Conservation (phyloP, 2,888 invertebrate species). For the Stegana nigrithorax region DNA sequence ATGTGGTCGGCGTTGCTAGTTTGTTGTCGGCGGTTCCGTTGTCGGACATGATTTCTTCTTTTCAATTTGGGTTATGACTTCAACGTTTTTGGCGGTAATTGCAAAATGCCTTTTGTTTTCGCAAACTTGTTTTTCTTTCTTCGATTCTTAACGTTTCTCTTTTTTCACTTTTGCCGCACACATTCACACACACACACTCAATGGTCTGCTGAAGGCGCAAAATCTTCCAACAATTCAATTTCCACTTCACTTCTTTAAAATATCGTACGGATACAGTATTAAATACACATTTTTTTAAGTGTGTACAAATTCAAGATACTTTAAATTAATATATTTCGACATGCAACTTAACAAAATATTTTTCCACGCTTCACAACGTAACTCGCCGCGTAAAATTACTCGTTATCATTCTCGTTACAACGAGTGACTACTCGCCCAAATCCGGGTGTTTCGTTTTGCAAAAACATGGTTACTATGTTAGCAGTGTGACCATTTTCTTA, state of each 20-base stretch:
- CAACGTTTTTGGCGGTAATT: conserved; percentile 19
- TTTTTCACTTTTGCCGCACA: conserved; percentile 38
- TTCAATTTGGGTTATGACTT: conserved; percentile 11
- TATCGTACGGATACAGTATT: background rate
- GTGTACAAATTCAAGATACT: background rate
- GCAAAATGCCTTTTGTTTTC: conserved; percentile 20
- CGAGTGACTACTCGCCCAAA: no score
- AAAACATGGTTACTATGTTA: no score
- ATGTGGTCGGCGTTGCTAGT: conserved; percentile 17
- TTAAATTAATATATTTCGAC: background rate
- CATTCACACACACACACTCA: conserved; percentile 53
- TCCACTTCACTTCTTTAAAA: conserved; percentile 26
- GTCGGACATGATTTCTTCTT: conserved; percentile 50
- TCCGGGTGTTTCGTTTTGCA: no score
- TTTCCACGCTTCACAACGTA: conserved; percentile 8
- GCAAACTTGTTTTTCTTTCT: conserved; percentile 37
- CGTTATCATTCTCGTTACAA: no score
- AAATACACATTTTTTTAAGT: no score
- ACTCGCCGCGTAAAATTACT: conserved; percentile 6
- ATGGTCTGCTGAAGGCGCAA: conserved; percentile 50
- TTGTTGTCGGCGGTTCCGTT: conserved; percentile 18
- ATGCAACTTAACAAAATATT: background rate
- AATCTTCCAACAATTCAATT: conserved; percentile 38
- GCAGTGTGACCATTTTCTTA: no score
- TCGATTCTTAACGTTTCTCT: conserved; percentile 36